Evolutionary conservation across 2,888 invertebrate genomes (phyloP), one percentile per base, ranked within the genome.

Genomic region (Orchesellides sinensis): DNA sequence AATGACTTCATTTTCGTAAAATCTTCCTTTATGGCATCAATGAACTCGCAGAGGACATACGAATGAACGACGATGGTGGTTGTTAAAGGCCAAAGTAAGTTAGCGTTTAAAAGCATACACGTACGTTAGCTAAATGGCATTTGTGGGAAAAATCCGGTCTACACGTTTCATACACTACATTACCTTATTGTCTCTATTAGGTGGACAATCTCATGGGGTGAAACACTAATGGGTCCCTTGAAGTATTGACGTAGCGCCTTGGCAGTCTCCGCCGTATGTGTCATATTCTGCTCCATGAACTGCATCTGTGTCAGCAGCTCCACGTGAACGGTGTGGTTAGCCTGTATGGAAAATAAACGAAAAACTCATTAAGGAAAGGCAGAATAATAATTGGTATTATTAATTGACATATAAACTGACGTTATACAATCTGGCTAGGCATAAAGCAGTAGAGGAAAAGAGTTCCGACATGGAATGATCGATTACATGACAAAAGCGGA

Each of bases 291-390:
- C 84, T 94, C 92, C 88, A 95, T 93, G 85, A 93, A 92, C 32
- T 93, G 93, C 69, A 95, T 91, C 79, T 94, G 94, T 0, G 93
- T 92, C 87, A 95, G 92, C 83, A 96, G 91, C 88, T 93, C 92
- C 35, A 93, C 94, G 52, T 95, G 91, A 54, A 95, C 93, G 0
- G 95, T 95, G 89, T 94, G 94, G 90, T 96, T 96, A 85, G 93
- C 92, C 10, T 87, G 65, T n/a, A 29, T 14, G 12, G 54, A 72
- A 12, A 59, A 61, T 8, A 47, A 56, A 59, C 47, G 17, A 47
- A n/a, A 52, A 21, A 19, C n/a, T 47, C 6, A 14, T 47, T 17
- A 47, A 17, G 8, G n/a, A n/a, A n/a, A n/a, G n/a, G n/a, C n/a
- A n/a, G n/a, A n/a, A n/a, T n/a, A n/a, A n/a, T n/a, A n/a, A n/a